Conservation (phyloP, 1,140 invertebrate genomes). For the Apis cerana region DNA sequence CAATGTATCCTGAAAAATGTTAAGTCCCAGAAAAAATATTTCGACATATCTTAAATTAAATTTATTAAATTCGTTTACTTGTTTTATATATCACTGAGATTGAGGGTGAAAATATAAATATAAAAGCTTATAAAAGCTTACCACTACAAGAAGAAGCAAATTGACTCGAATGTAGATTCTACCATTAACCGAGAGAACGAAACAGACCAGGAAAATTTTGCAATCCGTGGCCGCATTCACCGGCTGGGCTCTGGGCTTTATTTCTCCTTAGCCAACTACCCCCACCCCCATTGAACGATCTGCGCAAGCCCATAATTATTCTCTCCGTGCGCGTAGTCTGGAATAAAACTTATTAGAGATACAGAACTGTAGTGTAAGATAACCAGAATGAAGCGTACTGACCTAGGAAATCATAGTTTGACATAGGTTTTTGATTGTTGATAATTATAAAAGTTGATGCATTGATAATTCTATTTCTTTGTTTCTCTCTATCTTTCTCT, state of each 20-base stretch:
- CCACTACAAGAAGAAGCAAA: neutral
- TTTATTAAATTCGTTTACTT: neutral
- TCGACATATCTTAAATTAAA: no score
- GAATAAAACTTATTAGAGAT: conserved; percentile 61
- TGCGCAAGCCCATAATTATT: conserved; percentile 81
- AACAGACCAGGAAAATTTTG: conserved; percentile 44
- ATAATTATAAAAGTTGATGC: no score
- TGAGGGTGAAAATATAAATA: neutral
- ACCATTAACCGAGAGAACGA: conserved; percentile 1
- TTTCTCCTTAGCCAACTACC: conserved; percentile 52
- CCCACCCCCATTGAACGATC: conserved; percentile 57
- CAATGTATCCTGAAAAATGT: conserved; percentile 28
- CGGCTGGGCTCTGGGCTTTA: conserved; percentile 61
- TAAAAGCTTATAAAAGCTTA: conserved; percentile 16
- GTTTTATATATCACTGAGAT: neutral
- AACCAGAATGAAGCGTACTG: conserved; percentile 13
- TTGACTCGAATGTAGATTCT: neutral
- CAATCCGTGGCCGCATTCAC: conserved; percentile 56
- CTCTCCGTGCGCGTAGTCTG: conserved; percentile 72
- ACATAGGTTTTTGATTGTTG: conserved; percentile 3
- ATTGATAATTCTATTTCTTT: neutral
- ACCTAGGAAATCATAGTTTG: neutral
- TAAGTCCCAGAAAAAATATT: neutral
- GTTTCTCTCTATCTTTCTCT: neutral
- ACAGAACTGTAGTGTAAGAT: neutral